phyloP scores from a whole-genome alignment of 2,113 vertebrate genomes.

The Sceloporus tristichus region DNA sequence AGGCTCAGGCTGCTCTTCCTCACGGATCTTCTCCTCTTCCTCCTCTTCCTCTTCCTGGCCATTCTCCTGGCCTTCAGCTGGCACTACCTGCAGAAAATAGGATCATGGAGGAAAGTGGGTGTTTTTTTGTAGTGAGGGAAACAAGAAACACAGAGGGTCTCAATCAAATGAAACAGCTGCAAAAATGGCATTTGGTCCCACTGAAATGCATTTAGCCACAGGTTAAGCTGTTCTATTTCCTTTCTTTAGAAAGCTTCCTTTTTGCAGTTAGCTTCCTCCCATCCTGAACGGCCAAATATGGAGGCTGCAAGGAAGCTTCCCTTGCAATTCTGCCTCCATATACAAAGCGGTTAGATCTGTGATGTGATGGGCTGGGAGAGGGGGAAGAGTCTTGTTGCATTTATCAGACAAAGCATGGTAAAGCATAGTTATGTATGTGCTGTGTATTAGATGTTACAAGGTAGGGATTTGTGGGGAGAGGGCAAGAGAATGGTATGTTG shows the following conservation, averaged over 20 bases:
- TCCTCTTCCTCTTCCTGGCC: conserved; percentile 83
- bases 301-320: not conserved
- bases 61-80: conserved; percentile 86
- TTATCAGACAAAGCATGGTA: no score
- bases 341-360: not conserved
- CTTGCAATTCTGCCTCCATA: not conserved
- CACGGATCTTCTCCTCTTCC: conserved; percentile 77
- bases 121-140: no score
- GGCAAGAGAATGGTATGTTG: no score
- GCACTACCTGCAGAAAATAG: conserved; percentile 80
- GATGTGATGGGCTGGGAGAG: no score
- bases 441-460: no score
- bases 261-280: not conserved
- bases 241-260: not conserved
- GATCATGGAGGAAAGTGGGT: not conserved
- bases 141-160: not conserved
- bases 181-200: no score
- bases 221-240: no score
- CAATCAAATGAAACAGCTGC: accelerated
- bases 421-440: no score
- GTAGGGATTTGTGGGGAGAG: no score
- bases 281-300: no score
- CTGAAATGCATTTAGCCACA: no score
- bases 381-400: not conserved
- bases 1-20: conserved; percentile 70